A percentile compares a stretch with the other conserved stretches of the same genome.
Conservation (phyloP, 2,888 invertebrate genomes). For the Micoletzkya japonica region DNA sequence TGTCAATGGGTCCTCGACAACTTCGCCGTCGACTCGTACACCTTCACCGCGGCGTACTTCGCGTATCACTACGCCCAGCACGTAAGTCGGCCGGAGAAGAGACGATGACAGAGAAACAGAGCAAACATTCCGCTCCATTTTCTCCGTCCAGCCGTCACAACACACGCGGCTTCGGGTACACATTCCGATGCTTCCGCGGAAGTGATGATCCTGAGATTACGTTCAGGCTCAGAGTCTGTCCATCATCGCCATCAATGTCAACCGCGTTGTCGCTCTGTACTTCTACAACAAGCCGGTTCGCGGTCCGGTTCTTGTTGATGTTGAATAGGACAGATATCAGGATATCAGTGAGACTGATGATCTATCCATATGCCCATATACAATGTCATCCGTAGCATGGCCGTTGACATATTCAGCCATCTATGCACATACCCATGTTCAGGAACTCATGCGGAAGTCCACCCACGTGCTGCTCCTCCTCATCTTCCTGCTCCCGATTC, state of each 20-base stretch:
- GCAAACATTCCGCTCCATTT: too few species aligned
- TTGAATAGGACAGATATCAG: too few species aligned
- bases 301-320: too few species aligned
- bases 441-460: slow-evolving; percentile 2
- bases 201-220: neutral
- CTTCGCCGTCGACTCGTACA: slow-evolving; percentile 3
- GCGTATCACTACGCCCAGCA: slow-evolving; percentile 24
- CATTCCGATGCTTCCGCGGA: neutral
- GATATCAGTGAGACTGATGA: too few species aligned
- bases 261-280: slow-evolving; percentile 19
- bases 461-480: slow-evolving; percentile 12
- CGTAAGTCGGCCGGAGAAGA: neutral
- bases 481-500: slow-evolving; percentile 12
- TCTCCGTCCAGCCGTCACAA: too few species aligned
- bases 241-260: slow-evolving; percentile 27
- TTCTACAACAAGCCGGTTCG: slow-evolving; percentile 17
- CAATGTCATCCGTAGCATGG: too few species aligned
- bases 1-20: slow-evolving; percentile 26
- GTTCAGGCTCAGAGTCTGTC: slow-evolving; percentile 20
- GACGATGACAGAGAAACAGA: neutral
- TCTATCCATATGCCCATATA: too few species aligned
- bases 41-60: slow-evolving; percentile 25
- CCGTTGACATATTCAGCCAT: too few species aligned
- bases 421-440: too few species aligned
- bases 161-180: neutral